Evolutionary conservation across 2,113 vertebrate genomes (phyloP), one percentile per base, ranked within the genome.

Genomic region (Syngnathus scovelli): DNA sequence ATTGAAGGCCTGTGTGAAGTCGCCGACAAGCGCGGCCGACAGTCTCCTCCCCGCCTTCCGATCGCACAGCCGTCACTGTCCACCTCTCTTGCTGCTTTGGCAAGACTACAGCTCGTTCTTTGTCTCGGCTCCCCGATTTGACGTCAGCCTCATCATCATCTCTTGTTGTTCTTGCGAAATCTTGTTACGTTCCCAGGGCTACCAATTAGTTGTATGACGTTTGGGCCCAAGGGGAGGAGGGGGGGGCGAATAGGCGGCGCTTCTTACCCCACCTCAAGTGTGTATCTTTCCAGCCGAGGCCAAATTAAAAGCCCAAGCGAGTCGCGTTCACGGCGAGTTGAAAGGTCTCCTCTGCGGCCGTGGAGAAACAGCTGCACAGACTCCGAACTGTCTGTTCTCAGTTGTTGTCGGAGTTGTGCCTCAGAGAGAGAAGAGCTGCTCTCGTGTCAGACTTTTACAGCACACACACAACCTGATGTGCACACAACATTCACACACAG

Each of bases 251-350:
- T 33, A 33, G 33, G 36, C 74, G 67, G 44, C 41, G 61, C 58
- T 64, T 64, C 69, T 10, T 33, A 52, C 33, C 16, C 69, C 55
- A 12, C 75, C 70, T 65, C 62, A 49, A 61, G 64, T 74, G 68
- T 69, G 64, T 21, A 75, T 77, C 8, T 80, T 64, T 87, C 66
- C 83, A 83, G 70, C 83, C 78, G 69, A 61, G 76, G 85, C 82
- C 80, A 90, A 91, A 93, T 89, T 81, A 90, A 89, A 91, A 90
- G 86, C 84, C 83, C 91, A 84, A 86, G 87, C 83, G 88, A 78
- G 79, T 85, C 79, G 69, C 78, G 70, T 92, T 90, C 85, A 84
- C 73, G 72, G 87, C 83, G 89, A 93, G 92, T 92, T 92, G 93
- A 88, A 91, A 83, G 78, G 87, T 85, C 83, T 78, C 86, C 85